Conservation (phyloP, 2,113 vertebrate genomes). For the Romanogobio albipinnatus region DNA sequence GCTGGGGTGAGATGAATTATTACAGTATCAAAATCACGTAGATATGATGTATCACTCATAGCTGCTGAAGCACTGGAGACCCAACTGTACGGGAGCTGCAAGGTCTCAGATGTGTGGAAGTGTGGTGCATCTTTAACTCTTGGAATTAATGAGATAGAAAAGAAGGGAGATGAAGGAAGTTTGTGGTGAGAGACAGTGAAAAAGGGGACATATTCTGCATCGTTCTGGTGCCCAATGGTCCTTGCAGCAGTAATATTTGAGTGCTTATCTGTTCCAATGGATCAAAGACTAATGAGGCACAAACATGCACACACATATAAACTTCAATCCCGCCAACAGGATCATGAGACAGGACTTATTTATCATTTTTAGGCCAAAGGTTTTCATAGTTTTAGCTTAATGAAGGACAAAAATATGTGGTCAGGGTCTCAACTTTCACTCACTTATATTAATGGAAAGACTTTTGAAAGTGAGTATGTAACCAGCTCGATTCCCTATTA, state of each 20-base stretch:
- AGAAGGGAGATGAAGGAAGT: neutral
- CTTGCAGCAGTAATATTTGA: slow-evolving; percentile 83
- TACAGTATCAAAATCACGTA: slow-evolving; percentile 23
- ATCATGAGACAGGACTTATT: neutral
- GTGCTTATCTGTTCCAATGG: slow-evolving; percentile 80
- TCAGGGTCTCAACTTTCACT: neutral
- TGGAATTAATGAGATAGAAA: slow-evolving; percentile 37
- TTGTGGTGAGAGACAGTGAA: slow-evolving; percentile 13
- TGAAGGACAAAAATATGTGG: neutral
- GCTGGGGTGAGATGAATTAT: slow-evolving; percentile 38
- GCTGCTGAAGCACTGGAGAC: too few relatives aligned
- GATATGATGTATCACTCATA: slow-evolving; percentile 36
- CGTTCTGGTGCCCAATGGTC: slow-evolving; percentile 85
- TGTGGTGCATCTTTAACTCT: slow-evolving; percentile 7
- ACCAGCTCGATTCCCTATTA: neutral
- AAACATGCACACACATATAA: slow-evolving; percentile 37
- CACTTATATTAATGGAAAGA: neutral
- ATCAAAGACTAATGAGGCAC: slow-evolving; percentile 87
- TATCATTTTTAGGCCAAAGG: neutral
- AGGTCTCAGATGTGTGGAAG: slow-evolving; percentile 16
- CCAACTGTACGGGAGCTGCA: neutral
- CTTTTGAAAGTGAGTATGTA: neutral
- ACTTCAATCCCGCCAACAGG: neutral
- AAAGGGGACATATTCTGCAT: slow-evolving; percentile 67
- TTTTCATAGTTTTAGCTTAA: slow-evolving; percentile 1